A percentile compares a stretch with the other conserved stretches of the same genome.
Conservation (phyloP, 2,888 invertebrate species). For the Esperia sulphurella region DNA sequence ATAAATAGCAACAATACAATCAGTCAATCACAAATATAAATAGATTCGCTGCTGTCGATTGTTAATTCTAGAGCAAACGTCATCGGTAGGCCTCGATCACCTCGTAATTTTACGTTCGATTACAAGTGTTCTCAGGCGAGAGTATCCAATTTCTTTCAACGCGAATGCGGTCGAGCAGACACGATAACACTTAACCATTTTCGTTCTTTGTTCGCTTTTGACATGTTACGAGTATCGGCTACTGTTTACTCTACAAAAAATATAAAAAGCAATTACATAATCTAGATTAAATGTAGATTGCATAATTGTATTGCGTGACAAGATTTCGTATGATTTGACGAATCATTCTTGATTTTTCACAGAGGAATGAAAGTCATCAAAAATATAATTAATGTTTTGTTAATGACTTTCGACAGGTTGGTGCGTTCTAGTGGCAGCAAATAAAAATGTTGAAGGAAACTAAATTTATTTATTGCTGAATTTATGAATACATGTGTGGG, state of each 20-base stretch:
- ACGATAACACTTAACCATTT: constrained; percentile 61
- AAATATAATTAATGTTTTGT: constrained; percentile 54
- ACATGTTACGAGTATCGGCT: constrained; percentile 34
- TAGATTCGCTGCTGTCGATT: neutral
- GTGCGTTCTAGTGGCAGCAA: constrained; percentile 38
- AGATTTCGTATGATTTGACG: constrained; percentile 21
- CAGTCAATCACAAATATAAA: neutral
- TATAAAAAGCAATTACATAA: constrained; percentile 12
- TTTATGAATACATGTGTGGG: constrained; percentile 54
- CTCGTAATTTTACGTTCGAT: constrained; percentile 69
- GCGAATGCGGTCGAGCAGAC: constrained; percentile 57
- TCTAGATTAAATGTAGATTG: constrained; percentile 24
- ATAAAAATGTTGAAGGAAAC: constrained; percentile 34
- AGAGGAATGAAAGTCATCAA: constrained; percentile 46
- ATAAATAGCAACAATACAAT: neutral
- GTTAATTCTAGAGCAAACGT: constrained; percentile 7
- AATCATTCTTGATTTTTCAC: constrained; percentile 31
- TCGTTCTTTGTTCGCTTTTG: constrained; percentile 41
- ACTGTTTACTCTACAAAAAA: constrained; percentile 22
- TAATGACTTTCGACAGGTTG: constrained; percentile 37
- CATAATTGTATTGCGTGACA: constrained; percentile 15
- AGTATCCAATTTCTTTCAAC: constrained; percentile 67
- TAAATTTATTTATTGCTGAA: constrained; percentile 36
- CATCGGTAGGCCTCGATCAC: constrained; percentile 47
- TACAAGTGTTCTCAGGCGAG: constrained; percentile 63